Base-by-base conservation (phyloP, 2,113 vertebrate species). In the Heliornis fulica region DNA sequence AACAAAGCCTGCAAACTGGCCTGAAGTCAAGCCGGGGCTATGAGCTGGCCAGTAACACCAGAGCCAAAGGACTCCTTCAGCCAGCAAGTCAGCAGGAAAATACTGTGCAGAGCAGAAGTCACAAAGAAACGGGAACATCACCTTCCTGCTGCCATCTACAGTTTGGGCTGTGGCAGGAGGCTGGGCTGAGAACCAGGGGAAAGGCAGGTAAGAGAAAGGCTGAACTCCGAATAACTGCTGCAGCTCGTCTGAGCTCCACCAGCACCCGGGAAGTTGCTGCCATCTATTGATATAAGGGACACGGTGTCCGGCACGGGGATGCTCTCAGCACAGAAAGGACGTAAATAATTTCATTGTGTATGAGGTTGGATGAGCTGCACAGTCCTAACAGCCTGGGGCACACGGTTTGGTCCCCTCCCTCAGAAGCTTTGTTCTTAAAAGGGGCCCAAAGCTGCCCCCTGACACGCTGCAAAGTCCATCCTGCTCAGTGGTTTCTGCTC, bases 91-190 rank as follows among this genome's bases (percentile, higher is more conserved):
- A 48, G 65, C 29, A 75, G 43, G 43, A 60, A 54, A 61, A 53
- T 1, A 5, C 34, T 5, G 3, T 3, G 38, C 60, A 32, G 36
- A 68, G 19, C 63, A 84, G 9, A 77, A 93, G 7, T 4, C 60
- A 57, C 43, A 38, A 41, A 90, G 59, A 83, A 86, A 57, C 0
- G 10, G n/a, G 69, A 90, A 77, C 75, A 64, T 36, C 64, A 53
- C 90, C 61, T 72, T 68, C 38, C 89, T 97, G 87, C 96, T 96
- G 96, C 96, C 96, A 94, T 46, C 95, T 97, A 68, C 50, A 90
- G 94, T 54, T 68, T 3, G 60, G 41, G 41, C 12, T 34, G 69
- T 3, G 64, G 51, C 51, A 64, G 38, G 65, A 82, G 81, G 56
- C 76, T 48, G 84, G 60, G 81, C 81, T 57, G 78, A 31, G 68